Percentiles rank a stretch among this genome's conserved stretches.
Conservation (phyloP, 2,888 invertebrate genomes). For the Seira sanloemensis region DNA sequence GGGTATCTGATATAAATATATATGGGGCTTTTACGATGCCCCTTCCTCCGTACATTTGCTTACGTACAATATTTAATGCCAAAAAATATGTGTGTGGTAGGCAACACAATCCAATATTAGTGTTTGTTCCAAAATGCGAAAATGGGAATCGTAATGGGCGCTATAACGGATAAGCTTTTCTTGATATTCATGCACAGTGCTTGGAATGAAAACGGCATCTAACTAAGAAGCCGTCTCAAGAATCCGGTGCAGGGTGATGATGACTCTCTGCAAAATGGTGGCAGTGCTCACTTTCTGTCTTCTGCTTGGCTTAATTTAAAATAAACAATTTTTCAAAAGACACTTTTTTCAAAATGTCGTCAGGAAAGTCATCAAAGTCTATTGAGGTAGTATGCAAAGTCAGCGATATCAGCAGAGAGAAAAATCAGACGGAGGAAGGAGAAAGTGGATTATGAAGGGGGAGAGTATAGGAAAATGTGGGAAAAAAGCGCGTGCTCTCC, state of each 20-base stretch:
- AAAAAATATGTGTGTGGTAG: not conserved
- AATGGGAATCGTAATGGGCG: not conserved
- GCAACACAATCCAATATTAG: slow-evolving; percentile 10
- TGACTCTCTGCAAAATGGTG: too few relatives aligned
- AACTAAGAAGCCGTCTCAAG: not conserved
- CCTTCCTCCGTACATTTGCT: not conserved
- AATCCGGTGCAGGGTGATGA: too few relatives aligned
- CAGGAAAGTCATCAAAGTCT: not conserved
- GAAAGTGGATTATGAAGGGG: not conserved
- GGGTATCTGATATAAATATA: slow-evolving; percentile 47
- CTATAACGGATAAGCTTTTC: not conserved
- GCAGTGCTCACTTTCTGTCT: not conserved
- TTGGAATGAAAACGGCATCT: not conserved
- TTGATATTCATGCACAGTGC: not conserved
- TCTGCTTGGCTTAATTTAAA: not conserved
- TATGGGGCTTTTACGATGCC: not conserved
- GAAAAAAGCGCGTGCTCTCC: too few relatives aligned
- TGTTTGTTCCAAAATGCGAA: slow-evolving; percentile 6
- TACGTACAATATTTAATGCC: not conserved
- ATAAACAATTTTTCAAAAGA: not conserved
- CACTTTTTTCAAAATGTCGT: not conserved
- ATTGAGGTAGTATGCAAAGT: too few relatives aligned
- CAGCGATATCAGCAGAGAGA: not conserved
- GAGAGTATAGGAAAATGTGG: too few relatives aligned
- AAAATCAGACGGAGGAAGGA: too few relatives aligned